phyloP scores from a whole-genome alignment of 2,888 invertebrate genomes.

The Eugnorisma glareosa region DNA sequence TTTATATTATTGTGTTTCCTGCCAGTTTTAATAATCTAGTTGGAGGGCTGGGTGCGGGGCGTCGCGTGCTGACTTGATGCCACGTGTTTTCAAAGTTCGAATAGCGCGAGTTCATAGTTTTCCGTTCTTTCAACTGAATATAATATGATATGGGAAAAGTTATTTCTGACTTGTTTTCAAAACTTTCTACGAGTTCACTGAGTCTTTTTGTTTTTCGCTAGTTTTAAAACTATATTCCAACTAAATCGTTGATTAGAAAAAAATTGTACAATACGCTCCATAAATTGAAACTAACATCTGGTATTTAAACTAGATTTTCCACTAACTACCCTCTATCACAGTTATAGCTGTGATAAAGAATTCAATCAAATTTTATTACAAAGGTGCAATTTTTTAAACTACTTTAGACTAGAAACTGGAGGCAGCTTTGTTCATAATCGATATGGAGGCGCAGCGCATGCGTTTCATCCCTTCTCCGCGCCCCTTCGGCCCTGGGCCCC shows the following conservation, averaged over 20 bases:
- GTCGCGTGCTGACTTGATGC: conserved; percentile 18
- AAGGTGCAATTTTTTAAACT: conserved; percentile 61
- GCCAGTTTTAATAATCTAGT: conserved; percentile 22
- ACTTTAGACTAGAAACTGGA: conserved; percentile 54
- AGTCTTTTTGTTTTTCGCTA: neutral
- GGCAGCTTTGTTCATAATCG: conserved; percentile 64
- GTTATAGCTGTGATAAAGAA: neutral
- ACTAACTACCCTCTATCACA: neutral
- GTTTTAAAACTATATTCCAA: neutral
- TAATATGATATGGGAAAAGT: conserved; percentile 30
- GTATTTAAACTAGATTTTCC: neutral
- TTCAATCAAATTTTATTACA: conserved; percentile 29
- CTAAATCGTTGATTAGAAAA: neutral
- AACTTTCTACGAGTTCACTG: conserved; percentile 12
- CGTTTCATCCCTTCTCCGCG: conserved; percentile 49
- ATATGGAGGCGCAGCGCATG: conserved; percentile 67
- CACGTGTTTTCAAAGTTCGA: conserved; percentile 22
- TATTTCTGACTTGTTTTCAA: conserved; percentile 4
- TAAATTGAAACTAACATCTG: neutral
- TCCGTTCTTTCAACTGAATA: conserved; percentile 34
- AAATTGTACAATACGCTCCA: neutral
- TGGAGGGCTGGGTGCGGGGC: neutral
- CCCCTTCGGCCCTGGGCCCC: conserved; percentile 35
- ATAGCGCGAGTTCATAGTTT: conserved; percentile 18
- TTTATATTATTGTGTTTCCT: conserved; percentile 55